Percentiles rank a stretch among this genome's conserved stretches.
Evolutionary conservation across 2,797 vertebrate genomes (phyloP).

Genomic region (Sebastes hubbsi): DNA sequence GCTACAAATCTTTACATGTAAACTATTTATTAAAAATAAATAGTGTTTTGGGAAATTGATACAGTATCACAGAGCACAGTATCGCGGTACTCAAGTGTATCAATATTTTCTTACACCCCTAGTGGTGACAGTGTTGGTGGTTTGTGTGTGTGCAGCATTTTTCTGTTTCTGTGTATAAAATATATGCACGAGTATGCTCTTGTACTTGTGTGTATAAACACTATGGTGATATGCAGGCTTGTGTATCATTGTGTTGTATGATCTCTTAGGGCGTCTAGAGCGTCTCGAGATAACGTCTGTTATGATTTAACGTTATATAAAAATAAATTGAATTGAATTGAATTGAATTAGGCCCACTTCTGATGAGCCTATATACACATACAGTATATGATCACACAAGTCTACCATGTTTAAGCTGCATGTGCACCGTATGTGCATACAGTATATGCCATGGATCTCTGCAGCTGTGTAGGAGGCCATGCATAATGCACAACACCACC

Average conservation of each 20-base stretch:
- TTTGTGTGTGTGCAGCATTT: conserved; percentile 1
- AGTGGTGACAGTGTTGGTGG: background rate
- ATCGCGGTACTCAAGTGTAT: too few species aligned
- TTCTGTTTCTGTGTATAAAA: background rate
- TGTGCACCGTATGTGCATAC: background rate
- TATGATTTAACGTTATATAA: background rate
- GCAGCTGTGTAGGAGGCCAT: conserved; percentile 65
- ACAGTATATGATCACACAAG: background rate
- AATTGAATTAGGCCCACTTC: background rate
- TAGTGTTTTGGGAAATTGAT: too few species aligned
- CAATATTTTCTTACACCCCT: too few species aligned
- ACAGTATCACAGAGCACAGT: too few species aligned
- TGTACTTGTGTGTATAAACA: background rate
- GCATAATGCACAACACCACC: conserved; percentile 67
- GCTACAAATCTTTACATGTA: too few species aligned
- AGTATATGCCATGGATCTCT: conserved; percentile 19
- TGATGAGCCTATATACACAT: background rate
- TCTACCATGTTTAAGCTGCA: background rate
- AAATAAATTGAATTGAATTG: too few species aligned
- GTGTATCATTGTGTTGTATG: background rate
- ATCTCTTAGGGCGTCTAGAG: background rate
- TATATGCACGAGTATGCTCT: background rate
- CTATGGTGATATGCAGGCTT: background rate
- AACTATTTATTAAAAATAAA: too few species aligned
- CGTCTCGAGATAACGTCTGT: too few species aligned